phyloP scores from a whole-genome alignment of 2,113 vertebrate species.

The Hassar affinis region DNA sequence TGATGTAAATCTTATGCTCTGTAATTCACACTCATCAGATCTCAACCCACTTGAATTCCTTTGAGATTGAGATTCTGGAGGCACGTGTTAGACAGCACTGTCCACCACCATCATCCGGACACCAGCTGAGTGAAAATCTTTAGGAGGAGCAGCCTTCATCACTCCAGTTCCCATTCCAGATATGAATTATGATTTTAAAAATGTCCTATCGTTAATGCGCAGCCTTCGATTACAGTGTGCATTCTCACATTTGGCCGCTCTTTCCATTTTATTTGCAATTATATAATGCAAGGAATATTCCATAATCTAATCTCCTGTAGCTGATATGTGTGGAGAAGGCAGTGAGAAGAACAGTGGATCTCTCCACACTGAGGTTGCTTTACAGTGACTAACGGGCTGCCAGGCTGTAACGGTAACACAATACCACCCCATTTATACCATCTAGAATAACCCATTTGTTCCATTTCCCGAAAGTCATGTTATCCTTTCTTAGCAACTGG shows the following conservation, averaged over 20 bases:
- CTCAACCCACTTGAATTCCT: no score
- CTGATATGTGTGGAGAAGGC: background rate
- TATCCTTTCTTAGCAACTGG: slow-evolving; percentile 34
- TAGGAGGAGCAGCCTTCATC: no score
- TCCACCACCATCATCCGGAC: no score
- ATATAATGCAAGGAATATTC: background rate
- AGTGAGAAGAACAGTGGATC: background rate
- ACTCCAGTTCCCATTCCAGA: no score
- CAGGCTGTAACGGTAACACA: slow-evolving; percentile 8
- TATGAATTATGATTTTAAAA: no score
- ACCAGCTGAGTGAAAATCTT: no score
- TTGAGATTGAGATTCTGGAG: no score
- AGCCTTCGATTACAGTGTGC: background rate
- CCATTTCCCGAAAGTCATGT: slow-evolving; percentile 30
- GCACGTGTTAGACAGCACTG: no score
- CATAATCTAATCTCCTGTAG: background rate
- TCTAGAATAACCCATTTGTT: slow-evolving; percentile 39
- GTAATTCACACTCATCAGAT: no score
- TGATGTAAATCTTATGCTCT: no score
- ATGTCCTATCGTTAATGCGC: background rate
- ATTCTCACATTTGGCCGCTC: background rate
- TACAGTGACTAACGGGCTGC: background rate
- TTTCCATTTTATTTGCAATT: background rate
- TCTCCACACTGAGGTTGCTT: slow-evolving; percentile 11
- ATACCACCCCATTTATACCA: slow-evolving; percentile 22